Base-by-base conservation (phyloP, 2,888 invertebrate species). In the Stenichneumon culpator region DNA sequence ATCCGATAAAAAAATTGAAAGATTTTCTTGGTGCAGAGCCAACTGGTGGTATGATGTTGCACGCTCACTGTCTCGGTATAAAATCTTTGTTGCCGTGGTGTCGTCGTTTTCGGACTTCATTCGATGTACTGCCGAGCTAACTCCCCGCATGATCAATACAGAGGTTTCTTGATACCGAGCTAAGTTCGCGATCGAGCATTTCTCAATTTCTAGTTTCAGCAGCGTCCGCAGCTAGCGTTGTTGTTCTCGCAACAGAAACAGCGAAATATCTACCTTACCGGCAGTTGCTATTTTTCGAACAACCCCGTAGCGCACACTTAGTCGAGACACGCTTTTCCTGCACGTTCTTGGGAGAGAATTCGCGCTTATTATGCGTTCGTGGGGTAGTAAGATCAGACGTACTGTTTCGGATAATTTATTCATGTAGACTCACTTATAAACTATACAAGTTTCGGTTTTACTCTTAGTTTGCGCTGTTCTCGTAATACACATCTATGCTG, bases 381-480 rank as follows among this genome's bases (percentile, higher is more conserved):
- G 1, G 5, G 9, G n/a, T 7, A 7, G 19, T 19, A 54, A 22
- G 19, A 7, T 19, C 7, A 3, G 1, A 16, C 52, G 19, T 28
- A 78, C 11, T 54, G 54, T 68, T 69, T 79, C 52, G 68, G 73
- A 86, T 84, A 84, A 84, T 87, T 86, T 86, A 87, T 86, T 86
- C 22, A 47, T 16, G 63, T 82, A 77, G 50, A 57, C 73, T 74
- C 69, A 83, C 82, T 87, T 86, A 84, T 77, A 65, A 70, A 82
- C 87, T 86, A 87, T 84, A 87, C 86, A 86, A 80, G 82, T 50
- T 87, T 84, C 22, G 65, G 50, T n/a, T 74, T 69, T 60, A 68
- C 78, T 79, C 47, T 60, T 63, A 52, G 36, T 67, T 65, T 82
- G 80, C 74, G 57, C 68, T 68, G 75, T 75, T 47, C 65, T 83